These are phyloP conservation scores for Microplitis deprimator DNA, from an alignment of 2,888 invertebrate species.

Conservation along the genomic window DNA sequence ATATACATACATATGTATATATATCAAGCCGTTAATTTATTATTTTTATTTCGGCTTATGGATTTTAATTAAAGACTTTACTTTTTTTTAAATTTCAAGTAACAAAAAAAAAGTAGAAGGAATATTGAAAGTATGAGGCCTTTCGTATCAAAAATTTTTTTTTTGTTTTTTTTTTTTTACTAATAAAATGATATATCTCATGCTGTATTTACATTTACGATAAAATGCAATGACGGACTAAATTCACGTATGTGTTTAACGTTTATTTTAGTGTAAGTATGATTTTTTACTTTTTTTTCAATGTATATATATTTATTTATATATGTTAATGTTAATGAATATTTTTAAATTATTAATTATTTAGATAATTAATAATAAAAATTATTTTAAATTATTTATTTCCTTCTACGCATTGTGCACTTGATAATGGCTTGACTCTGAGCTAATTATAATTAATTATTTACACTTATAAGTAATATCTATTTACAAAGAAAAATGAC, in stretches of 20 bases:
- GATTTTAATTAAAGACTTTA: conserved; percentile 16
- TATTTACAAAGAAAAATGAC: conserved; percentile 69
- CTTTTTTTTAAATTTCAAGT: conserved; percentile 38
- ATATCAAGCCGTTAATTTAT: background rate
- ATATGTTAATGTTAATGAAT: background rate
- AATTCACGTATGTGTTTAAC: conserved; percentile 52
- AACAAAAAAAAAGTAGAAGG: conserved; percentile 48
- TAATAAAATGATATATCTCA: conserved; percentile 47
- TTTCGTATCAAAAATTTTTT: conserved; percentile 51
- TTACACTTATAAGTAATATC: conserved; percentile 68
- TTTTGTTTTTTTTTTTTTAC: conserved; percentile 2
- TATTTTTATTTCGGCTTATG: background rate
- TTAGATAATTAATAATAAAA: background rate
- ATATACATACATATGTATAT: background rate
- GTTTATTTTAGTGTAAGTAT: conserved; percentile 40
- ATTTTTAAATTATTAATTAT: background rate
- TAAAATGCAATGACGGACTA: conserved; percentile 63
- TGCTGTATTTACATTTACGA: conserved; percentile 65
- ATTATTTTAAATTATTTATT: background rate
- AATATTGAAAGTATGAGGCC: conserved; percentile 52
- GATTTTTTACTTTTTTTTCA: background rate
- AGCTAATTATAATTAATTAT: conserved; percentile 62
- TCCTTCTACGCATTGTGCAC: conserved; percentile 57
- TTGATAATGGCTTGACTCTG: conserved; percentile 68
- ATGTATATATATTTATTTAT: conserved; percentile 17